These are phyloP conservation scores for Turdus rufiventris DNA, from an alignment of 2,113 vertebrate genomes.

Conservation along the genomic window DNA sequence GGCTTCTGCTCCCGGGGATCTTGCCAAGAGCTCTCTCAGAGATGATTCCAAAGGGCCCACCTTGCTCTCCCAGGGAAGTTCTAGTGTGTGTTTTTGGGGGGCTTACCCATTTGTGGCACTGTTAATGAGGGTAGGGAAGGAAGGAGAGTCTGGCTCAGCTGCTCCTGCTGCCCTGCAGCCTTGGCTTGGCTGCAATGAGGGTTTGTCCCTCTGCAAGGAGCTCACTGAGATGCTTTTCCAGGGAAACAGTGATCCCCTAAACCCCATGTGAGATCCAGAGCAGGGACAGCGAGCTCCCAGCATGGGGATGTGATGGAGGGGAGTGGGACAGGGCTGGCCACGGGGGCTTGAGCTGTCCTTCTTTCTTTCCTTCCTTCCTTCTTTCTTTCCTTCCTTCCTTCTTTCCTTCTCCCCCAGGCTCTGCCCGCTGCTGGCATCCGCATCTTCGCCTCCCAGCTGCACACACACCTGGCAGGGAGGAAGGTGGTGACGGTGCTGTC, in stretches of 20 bases:
- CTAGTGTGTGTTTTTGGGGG: background rate
- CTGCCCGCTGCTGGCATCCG: conserved; percentile 81
- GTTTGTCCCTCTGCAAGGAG: background rate
- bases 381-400: background rate
- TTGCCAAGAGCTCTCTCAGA: background rate
- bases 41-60: background rate
- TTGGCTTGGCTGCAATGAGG: accelerated
- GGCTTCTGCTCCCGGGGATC: background rate
- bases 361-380: background rate
- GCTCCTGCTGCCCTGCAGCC: background rate
- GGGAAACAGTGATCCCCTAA: background rate
- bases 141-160: background rate
- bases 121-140: accelerated
- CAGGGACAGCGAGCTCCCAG: accelerated
- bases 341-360: accelerated
- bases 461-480: conserved; percentile 89
- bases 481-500: conserved; percentile 83
- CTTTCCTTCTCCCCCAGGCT: conserved; percentile 69
- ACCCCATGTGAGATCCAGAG: accelerated
- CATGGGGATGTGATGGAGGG: background rate
- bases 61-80: background rate
- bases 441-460: conserved; percentile 95
- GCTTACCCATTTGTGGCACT: background rate
- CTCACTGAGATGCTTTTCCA: background rate
- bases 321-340: background rate